Conservation (phyloP, 2,888 invertebrate species). For the Clitarchus hookeri region DNA sequence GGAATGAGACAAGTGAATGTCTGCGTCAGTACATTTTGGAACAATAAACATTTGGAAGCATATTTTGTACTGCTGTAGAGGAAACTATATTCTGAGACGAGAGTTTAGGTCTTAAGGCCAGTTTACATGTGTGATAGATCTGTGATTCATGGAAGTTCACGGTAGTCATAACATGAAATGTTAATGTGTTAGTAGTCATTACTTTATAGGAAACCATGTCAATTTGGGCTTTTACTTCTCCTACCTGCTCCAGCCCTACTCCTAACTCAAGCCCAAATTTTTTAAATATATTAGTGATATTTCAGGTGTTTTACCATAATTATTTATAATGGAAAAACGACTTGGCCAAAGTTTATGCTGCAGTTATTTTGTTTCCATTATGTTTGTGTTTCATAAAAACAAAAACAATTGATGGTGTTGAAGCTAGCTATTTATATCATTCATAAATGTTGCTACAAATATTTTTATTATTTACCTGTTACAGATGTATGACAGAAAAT, state of each 20-base stretch:
- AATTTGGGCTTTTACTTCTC: not conserved
- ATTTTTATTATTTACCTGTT: too few relatives aligned
- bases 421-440: too few relatives aligned
- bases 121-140: not conserved
- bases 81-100: not conserved
- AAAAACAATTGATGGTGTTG: too few relatives aligned
- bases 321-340: too few relatives aligned
- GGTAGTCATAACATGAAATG: not conserved
- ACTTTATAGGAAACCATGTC: not conserved
- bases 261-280: not conserved
- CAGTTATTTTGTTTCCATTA: too few relatives aligned
- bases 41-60: not conserved
- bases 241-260: not conserved
- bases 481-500: too few relatives aligned
- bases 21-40: not conserved
- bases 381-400: too few relatives aligned
- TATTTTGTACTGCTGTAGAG: not conserved
- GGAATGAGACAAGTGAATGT: not conserved
- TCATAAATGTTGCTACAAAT: too few relatives aligned
- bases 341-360: too few relatives aligned
- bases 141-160: not conserved
- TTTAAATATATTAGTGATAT: not conserved
- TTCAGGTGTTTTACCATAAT: not conserved
- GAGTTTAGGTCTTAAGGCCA: not conserved
- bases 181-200: not conserved